Percentiles rank a stretch among this genome's conserved stretches.
Evolutionary conservation across 2,113 vertebrate species (phyloP).

Genomic region (Syngnathus typhle): DNA sequence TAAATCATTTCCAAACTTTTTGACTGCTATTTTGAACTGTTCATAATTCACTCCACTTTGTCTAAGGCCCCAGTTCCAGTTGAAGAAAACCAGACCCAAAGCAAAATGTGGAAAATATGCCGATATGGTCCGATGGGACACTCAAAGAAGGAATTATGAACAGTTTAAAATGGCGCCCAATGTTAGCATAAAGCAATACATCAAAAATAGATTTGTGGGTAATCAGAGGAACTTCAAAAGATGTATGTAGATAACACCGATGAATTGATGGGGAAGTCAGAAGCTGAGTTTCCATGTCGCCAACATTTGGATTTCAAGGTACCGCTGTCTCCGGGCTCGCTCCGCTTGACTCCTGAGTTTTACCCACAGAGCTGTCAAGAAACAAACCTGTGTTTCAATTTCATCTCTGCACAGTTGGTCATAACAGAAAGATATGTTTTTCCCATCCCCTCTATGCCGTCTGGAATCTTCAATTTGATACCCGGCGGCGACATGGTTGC

Average conservation of each 20-base stretch:
- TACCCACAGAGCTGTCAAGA: not conserved
- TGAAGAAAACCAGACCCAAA: not conserved
- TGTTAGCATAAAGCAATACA: no score
- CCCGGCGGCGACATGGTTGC: not conserved
- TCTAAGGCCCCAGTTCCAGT: not conserved
- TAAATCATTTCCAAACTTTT: not conserved
- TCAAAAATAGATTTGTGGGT: no score
- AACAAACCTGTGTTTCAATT: not conserved
- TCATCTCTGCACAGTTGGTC: not conserved
- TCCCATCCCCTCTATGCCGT: not conserved
- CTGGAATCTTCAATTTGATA: not conserved
- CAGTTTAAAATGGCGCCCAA: no score
- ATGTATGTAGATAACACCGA: no score
- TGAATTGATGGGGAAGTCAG: no score
- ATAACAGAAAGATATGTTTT: slow-evolving; percentile 1
- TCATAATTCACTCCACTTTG: not conserved
- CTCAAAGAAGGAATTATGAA: no score
- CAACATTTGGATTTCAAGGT: not conserved
- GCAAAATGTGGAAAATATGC: not conserved
- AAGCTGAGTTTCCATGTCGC: not conserved
- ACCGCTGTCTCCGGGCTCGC: not conserved
- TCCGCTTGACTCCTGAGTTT: not conserved
- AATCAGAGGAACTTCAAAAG: no score
- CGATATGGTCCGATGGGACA: no score
- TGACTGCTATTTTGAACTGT: not conserved